Percentiles rank a stretch among this genome's conserved stretches.
phyloP scores from a whole-genome alignment of 1,140 invertebrate genomes.

The Pseudomyrmex concolor region DNA sequence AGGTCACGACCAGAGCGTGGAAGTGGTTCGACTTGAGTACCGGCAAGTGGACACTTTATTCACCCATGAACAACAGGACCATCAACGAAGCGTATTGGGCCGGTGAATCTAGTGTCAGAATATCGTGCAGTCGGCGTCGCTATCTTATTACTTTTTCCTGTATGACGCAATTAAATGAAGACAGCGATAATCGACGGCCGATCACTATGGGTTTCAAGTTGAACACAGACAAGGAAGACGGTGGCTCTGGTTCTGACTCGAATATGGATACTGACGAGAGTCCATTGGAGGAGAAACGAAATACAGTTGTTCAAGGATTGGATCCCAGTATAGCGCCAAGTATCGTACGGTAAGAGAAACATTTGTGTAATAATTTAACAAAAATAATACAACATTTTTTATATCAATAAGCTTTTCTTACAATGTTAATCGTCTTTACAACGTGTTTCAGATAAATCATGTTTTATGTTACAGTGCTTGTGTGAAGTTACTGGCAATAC shows the following conservation, averaged over 20 bases:
- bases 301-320: constrained; percentile 80
- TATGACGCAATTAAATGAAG: constrained; percentile 94
- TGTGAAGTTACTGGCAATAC: constrained; percentile 89
- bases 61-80: constrained; percentile 90
- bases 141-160: constrained; percentile 93
- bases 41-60: constrained; percentile 93
- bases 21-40: constrained; percentile 94
- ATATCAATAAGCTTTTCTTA: background rate
- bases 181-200: constrained; percentile 93
- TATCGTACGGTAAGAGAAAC: constrained; percentile 78
- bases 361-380: background rate
- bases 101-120: constrained; percentile 90
- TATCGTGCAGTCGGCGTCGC: constrained; percentile 90
- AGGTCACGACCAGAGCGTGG: constrained; percentile 89
- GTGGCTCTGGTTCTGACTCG: constrained; percentile 78
- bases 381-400: background rate
- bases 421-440: too few species aligned
- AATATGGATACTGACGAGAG: constrained; percentile 83
- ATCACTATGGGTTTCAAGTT: constrained; percentile 90
- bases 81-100: constrained; percentile 94
- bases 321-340: constrained; percentile 80
- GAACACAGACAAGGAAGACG: constrained; percentile 77
- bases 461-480: constrained; percentile 85
- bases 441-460: background rate
- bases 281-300: constrained; percentile 76